A percentile compares a stretch with the other conserved stretches of the same genome.
Conservation (phyloP, 2,797 vertebrate species). For the Eulemur rubriventer region DNA sequence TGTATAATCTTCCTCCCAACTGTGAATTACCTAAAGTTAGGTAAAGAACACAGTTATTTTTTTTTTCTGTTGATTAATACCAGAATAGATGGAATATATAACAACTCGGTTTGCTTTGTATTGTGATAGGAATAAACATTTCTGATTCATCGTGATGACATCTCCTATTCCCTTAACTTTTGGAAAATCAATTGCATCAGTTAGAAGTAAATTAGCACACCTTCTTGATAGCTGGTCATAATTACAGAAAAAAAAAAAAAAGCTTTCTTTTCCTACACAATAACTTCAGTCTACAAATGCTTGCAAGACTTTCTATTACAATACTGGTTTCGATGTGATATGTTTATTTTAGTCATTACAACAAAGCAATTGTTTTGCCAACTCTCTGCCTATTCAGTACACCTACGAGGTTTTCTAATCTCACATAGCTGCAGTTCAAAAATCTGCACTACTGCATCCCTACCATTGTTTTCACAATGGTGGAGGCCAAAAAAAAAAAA, state of each 20-base stretch:
- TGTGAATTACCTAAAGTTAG: conserved; percentile 48
- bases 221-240: conserved; percentile 59
- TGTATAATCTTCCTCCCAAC: neutral
- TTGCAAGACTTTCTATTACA: conserved; percentile 50
- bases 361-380: conserved; percentile 42
- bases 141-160: conserved; percentile 49
- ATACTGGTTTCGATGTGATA: conserved; percentile 49
- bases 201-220: conserved; percentile 73
- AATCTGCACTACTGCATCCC: neutral
- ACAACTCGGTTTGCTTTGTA: conserved; percentile 54
- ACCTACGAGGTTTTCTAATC: neutral
- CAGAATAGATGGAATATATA: conserved; percentile 5
- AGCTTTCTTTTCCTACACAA: conserved; percentile 41
- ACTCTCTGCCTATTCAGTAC: neutral
- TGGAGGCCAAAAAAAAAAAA: neutral
- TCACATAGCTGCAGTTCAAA: conserved; percentile 8
- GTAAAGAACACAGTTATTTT: neutral
- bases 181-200: conserved; percentile 69
- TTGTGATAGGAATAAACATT: conserved; percentile 48
- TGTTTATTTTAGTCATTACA: conserved; percentile 69
- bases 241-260: conserved; percentile 9
- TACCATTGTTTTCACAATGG: neutral
- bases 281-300: conserved; percentile 59
- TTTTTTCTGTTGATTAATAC: neutral
- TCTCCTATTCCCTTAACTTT: conserved; percentile 64